Conservation (phyloP, 1,140 invertebrate genomes). For the Onthophagus taurus region DNA sequence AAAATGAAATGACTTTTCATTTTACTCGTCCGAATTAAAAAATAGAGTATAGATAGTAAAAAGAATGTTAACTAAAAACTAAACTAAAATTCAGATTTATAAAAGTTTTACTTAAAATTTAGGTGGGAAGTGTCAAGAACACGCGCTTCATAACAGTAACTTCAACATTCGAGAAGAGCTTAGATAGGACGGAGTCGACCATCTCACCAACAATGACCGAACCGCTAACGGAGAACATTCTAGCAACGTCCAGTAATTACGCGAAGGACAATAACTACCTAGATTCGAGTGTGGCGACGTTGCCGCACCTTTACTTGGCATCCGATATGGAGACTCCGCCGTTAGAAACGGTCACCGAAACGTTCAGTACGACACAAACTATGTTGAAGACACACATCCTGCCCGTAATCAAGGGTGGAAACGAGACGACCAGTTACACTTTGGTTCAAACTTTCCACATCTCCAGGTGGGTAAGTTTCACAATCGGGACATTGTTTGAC, state of each 20-base stretch:
- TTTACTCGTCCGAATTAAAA: too few species aligned
- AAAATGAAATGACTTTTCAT: too few species aligned
- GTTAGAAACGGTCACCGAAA: slow-evolving; percentile 79
- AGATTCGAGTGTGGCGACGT: slow-evolving; percentile 68
- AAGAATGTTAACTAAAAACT: too few species aligned
- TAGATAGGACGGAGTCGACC: slow-evolving; percentile 47
- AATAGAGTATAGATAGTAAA: too few species aligned
- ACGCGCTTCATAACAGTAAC: slow-evolving; percentile 78
- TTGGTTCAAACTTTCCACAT: slow-evolving; percentile 81
- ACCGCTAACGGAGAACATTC: slow-evolving; percentile 76
- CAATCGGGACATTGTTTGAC: too few species aligned
- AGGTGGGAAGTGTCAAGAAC: slow-evolving; percentile 79
- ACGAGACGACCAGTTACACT: slow-evolving; percentile 64
- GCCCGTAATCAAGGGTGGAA: slow-evolving; percentile 61
- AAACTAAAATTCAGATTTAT: too few species aligned
- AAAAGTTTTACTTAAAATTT: too few species aligned
- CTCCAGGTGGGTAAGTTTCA: too few species aligned
- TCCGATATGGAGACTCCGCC: slow-evolving; percentile 67
- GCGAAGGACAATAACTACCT: slow-evolving; percentile 60
- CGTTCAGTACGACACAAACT: slow-evolving; percentile 79
- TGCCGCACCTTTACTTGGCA: slow-evolving; percentile 67
- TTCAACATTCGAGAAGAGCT: slow-evolving; percentile 66
- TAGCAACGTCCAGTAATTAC: slow-evolving; percentile 64
- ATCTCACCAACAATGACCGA: slow-evolving; percentile 51
- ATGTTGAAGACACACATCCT: slow-evolving; percentile 80